These are phyloP conservation scores for western clawed frog (Xenopus tropicalis) DNA, from an alignment of 2,113 vertebrate species.

Conservation along the genomic window DNA sequence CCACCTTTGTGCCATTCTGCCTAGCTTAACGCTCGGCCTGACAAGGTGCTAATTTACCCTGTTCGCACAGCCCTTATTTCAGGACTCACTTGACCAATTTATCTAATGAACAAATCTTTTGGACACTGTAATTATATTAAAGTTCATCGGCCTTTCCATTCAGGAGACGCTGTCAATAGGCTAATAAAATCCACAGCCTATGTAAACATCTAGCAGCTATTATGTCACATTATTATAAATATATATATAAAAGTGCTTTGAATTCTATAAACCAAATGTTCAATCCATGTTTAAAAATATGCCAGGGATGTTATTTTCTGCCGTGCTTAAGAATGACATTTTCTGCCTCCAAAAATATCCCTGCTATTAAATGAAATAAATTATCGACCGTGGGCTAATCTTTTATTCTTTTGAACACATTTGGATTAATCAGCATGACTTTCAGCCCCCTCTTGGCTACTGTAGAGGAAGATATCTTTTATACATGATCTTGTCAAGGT, in stretches of 20 bases:
- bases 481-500: conserved; percentile 3
- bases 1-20: background rate
- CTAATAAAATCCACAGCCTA: background rate
- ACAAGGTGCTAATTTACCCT: conserved; percentile 8
- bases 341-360: background rate
- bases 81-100: background rate
- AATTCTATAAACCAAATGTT: background rate
- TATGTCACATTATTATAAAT: background rate
- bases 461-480: background rate
- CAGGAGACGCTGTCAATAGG: background rate
- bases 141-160: background rate
- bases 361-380: conserved; percentile 2
- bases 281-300: background rate
- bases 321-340: background rate
- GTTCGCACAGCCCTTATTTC: background rate
- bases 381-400: background rate
- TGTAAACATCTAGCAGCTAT: background rate
- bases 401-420: conserved; percentile 11
- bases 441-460: background rate
- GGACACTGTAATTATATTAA: background rate
- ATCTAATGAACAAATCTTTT: background rate
- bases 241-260: too few species aligned
- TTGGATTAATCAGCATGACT: conserved; percentile 1
- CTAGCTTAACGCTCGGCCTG: background rate
- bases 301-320: background rate